These are phyloP conservation scores for Candidula unifasciata DNA, from an alignment of 2,888 invertebrate genomes.

Conservation along the genomic window DNA sequence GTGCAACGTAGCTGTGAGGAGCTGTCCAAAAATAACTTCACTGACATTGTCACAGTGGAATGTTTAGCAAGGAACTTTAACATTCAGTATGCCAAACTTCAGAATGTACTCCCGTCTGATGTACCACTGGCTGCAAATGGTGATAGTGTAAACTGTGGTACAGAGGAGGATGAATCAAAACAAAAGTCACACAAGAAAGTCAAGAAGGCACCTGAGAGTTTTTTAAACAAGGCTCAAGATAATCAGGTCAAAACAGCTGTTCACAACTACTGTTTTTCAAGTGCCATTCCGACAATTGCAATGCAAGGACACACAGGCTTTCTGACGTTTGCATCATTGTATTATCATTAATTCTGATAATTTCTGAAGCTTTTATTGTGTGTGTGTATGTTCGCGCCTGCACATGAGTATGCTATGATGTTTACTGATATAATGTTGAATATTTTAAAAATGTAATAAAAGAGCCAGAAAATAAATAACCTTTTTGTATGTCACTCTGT, in stretches of 20 bases:
- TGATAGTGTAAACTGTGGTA: constrained; percentile 32
- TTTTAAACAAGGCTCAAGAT: constrained; percentile 59
- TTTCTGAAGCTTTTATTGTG: no score
- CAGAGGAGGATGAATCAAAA: not conserved
- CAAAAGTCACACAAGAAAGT: not conserved
- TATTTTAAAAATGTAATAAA: not conserved
- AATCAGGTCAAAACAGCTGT: constrained; percentile 58
- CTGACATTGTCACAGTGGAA: constrained; percentile 91
- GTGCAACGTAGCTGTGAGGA: constrained; percentile 91
- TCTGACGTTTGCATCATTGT: constrained; percentile 93
- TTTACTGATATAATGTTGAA: no score
- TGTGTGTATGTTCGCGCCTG: no score
- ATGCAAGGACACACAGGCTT: constrained; percentile 97
- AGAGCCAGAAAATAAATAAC: not conserved
- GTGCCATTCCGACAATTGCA: constrained; percentile 85
- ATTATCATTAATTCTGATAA: constrained; percentile 69
- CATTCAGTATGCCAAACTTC: constrained; percentile 70
- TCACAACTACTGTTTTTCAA: constrained; percentile 65
- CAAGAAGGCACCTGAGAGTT: not conserved
- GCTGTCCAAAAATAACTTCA: constrained; percentile 86
- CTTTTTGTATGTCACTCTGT: no score
- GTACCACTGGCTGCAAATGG: constrained; percentile 18
- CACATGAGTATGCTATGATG: no score
- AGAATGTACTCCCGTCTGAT: constrained; percentile 63
- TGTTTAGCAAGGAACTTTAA: constrained; percentile 79